Evolutionary conservation across 2,113 vertebrate genomes (phyloP).

Genomic region (Oxygymnocypris stewartii): DNA sequence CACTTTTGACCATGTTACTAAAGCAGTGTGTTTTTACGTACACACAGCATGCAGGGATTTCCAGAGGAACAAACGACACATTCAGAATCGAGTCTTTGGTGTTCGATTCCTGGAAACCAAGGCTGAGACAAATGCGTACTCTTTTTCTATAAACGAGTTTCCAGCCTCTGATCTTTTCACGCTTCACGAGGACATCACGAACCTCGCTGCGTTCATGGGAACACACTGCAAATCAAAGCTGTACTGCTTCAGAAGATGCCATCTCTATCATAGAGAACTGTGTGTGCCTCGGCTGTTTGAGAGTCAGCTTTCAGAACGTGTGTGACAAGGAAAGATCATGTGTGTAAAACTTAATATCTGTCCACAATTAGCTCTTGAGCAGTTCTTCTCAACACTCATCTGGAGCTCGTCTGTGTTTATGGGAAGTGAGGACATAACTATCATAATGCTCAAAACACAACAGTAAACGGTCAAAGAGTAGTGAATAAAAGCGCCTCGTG

Average conservation of each 20-base stretch:
- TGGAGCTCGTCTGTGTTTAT: neutral
- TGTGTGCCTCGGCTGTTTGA: too few species aligned
- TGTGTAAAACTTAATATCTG: neutral
- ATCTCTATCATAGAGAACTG: neutral
- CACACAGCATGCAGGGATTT: constrained; percentile 52
- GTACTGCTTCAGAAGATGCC: neutral
- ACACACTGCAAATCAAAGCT: neutral
- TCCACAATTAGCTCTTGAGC: neutral
- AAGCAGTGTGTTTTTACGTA: constrained; percentile 67
- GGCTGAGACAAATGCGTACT: constrained; percentile 63
- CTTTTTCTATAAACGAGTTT: constrained; percentile 67
- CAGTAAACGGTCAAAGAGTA: neutral
- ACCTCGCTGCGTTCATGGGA: constrained; percentile 43
- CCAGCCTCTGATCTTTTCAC: constrained; percentile 69
- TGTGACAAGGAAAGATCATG: too few species aligned
- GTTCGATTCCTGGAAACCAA: constrained; percentile 49
- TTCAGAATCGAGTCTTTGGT: constrained; percentile 58
- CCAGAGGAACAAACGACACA: constrained; percentile 56
- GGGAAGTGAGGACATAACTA: neutral
- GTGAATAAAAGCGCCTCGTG: neutral
- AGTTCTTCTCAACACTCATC: neutral
- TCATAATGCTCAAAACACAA: neutral
- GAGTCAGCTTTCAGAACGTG: too few species aligned
- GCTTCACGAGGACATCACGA: constrained; percentile 56
- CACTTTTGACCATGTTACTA: neutral